phyloP scores from a whole-genome alignment of 2,113 vertebrate species.

The Excalfactoria chinensis region DNA sequence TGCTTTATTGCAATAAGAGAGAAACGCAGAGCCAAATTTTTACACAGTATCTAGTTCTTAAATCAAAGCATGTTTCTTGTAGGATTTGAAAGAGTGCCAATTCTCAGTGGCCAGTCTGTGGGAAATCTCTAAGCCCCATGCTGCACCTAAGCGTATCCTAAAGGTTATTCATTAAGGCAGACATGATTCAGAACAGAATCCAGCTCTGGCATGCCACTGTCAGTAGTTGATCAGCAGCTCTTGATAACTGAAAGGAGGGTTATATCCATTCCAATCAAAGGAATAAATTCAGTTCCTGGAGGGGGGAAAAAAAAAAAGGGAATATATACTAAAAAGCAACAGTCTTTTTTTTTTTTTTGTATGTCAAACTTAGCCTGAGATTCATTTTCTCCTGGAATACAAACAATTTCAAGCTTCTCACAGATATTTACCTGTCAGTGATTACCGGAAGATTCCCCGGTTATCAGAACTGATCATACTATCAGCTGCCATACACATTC shows the following conservation, averaged over 20 bases:
- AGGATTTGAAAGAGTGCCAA: constrained; percentile 4
- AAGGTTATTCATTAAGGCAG: background rate
- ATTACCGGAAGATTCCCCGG: background rate
- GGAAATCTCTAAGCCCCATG: background rate
- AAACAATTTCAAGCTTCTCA: background rate
- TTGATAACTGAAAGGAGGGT: background rate
- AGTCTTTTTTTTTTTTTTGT: background rate
- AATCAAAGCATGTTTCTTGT: background rate
- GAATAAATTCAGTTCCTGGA: background rate
- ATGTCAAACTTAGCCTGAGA: background rate
- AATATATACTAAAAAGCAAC: background rate
- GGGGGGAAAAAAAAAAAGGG: background rate
- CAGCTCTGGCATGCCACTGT: fast-evolving
- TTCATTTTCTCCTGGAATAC: background rate
- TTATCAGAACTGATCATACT: constrained; percentile 10
- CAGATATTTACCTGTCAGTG: background rate
- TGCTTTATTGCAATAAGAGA: constrained; percentile 24
- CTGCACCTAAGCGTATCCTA: background rate
- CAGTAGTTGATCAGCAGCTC: background rate
- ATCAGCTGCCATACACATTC: background rate
- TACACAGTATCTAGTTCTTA: background rate
- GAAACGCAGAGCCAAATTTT: background rate
- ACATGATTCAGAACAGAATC: background rate
- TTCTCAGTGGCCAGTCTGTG: constrained; percentile 16
- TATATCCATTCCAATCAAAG: background rate